Base-by-base conservation (phyloP, 2,113 vertebrate genomes). In the Zosterops japonicus region DNA sequence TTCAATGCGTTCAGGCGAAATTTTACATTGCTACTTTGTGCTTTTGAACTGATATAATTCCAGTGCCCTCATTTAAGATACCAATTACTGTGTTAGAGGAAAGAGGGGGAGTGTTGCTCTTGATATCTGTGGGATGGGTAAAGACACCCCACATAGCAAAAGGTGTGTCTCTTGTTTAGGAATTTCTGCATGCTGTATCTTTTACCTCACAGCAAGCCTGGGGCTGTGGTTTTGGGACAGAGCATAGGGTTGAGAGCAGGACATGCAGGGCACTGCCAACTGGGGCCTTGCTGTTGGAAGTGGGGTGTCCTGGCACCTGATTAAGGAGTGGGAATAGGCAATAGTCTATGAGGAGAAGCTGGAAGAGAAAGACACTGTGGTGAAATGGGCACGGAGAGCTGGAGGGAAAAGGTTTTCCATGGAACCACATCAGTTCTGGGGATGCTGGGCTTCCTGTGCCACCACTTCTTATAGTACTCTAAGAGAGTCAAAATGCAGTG, bases 121-220 rank as follows among this genome's bases (percentile, higher is more conserved):
- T 65, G 80, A 13, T 68, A 36, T 23, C 22, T n/a, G 36, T 76
- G 83, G 60, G n/a, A 50, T 1, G 5, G 65, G n/a, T 67, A 78
- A 31, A 55, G 70, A 15, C 6, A 4, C 5, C 63, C 85, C 24
- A 10, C 1, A 2, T 14, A 57, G 22, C 36, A 41, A 57, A 68
- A 86, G 20, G 4, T 49, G n/a, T 31, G 10, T 76, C 47, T 74
- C 60, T 24, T 3, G 1, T 55, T 61, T 2, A 3, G 52, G 50
- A 78, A 67, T 79, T 74, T 10, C 44, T 52, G 33, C 9, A 2
- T n/a, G 8, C 21, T 35, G 9, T 44, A 3, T 12, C 59, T 83
- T 69, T 59, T 44, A 12, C 33, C 39, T 82, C 42, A 36, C 15
- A 17, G 15, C 4, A 1, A 33, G 12, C 16, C n/a, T 0, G 0